Conservation (phyloP, 2,888 invertebrate species). For the Altica lythri region DNA sequence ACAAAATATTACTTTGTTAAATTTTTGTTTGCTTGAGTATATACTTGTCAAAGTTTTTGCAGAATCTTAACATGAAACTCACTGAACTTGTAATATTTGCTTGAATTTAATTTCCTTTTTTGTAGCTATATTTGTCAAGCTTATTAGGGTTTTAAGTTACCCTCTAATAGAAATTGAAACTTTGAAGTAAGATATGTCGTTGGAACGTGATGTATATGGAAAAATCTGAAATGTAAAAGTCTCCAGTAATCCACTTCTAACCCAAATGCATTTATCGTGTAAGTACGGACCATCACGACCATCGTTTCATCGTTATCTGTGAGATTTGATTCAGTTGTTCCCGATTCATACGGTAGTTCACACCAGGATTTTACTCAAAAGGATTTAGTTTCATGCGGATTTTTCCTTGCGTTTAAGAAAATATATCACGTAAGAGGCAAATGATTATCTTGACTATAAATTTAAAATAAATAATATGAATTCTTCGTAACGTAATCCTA, state of each 20-base stretch:
- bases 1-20: too few species aligned
- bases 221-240: constrained; percentile 39
- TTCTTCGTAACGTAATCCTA: too few species aligned
- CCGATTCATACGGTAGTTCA: constrained; percentile 26
- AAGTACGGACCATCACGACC: constrained; percentile 40
- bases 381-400: constrained; percentile 25
- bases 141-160: background rate
- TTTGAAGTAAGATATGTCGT: constrained; percentile 12
- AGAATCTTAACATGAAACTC: too few species aligned
- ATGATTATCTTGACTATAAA: background rate
- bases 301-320: constrained; percentile 47
- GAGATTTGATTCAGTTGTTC: constrained; percentile 37
- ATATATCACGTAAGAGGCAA: background rate
- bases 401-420: constrained; percentile 1
- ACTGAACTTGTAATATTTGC: too few species aligned
- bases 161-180: constrained; percentile 17
- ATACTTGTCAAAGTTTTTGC: too few species aligned
- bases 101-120: too few species aligned
- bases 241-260: constrained; percentile 51
- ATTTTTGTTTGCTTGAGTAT: too few species aligned
- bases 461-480: background rate
- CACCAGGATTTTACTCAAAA: constrained; percentile 20
- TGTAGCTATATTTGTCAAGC: too few species aligned
- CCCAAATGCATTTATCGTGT: constrained; percentile 55
- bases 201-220: constrained; percentile 14